phyloP scores from a whole-genome alignment of 2,797 vertebrate genomes.

The Peromyscus melanophrys region DNA sequence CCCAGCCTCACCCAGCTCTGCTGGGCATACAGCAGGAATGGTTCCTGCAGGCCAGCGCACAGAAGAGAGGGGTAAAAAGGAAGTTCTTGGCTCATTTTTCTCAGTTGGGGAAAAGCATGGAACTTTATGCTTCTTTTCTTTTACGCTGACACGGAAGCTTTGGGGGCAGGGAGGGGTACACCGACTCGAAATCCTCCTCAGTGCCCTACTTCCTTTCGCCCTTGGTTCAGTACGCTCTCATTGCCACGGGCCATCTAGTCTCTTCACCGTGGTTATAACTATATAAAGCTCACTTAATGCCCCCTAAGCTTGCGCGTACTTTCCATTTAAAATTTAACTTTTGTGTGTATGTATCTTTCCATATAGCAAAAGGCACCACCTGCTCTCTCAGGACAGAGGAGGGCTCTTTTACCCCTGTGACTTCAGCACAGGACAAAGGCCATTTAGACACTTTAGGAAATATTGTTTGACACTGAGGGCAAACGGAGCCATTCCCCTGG shows the following conservation, averaged over 20 bases:
- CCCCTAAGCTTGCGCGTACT: neutral
- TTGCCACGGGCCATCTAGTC: neutral
- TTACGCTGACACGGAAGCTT: constrained; percentile 29
- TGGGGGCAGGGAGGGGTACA: neutral
- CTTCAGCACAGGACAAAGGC: neutral
- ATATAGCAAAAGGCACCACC: neutral
- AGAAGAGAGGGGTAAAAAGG: constrained; percentile 39
- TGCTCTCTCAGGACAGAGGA: neutral
- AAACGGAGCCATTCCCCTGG: neutral
- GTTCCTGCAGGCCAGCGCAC: neutral
- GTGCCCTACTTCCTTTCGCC: neutral
- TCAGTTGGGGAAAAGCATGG: constrained; percentile 24
- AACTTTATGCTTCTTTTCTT: constrained; percentile 36
- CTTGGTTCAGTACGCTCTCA: neutral
- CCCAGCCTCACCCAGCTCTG: neutral
- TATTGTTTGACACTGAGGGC: neutral
- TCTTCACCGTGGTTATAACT: neutral
- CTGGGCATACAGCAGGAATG: neutral
- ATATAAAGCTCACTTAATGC: neutral
- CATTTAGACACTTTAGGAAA: neutral
- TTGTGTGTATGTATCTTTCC: neutral
- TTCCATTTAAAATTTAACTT: neutral
- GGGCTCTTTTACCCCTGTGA: neutral
- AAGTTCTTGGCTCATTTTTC: constrained; percentile 55
- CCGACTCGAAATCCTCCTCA: neutral